These are phyloP conservation scores for Galeopterus variegatus DNA, from an alignment of 2,113 vertebrate genomes.

Conservation along the genomic window DNA sequence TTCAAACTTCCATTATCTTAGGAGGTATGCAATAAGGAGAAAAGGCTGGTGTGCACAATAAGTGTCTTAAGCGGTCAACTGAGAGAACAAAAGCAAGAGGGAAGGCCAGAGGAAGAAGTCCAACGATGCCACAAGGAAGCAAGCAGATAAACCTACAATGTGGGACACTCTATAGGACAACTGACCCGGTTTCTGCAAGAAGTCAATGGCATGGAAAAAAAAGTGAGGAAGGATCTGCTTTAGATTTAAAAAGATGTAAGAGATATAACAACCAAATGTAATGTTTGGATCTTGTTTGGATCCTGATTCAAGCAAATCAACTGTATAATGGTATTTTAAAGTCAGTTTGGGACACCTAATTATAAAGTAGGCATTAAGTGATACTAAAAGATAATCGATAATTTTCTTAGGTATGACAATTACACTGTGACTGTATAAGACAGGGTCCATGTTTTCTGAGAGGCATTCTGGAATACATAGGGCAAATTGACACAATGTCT, in stretches of 20 bases:
- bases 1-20: not conserved
- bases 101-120: slow-evolving; percentile 33
- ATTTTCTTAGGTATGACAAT: not conserved
- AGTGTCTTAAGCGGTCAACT: not conserved
- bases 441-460: not conserved
- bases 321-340: not conserved
- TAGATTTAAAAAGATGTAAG: not conserved
- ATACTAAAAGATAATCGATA: not conserved
- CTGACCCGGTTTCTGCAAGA: not conserved
- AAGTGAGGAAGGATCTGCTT: not conserved
- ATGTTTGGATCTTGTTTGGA: not conserved
- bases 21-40: slow-evolving; percentile 19
- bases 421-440: not conserved
- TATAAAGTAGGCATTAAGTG: not conserved
- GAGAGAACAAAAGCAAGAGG: slow-evolving; percentile 65
- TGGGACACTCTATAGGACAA: not conserved
- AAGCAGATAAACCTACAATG: slow-evolving; percentile 24
- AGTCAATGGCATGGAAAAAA: not conserved
- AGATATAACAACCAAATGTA: not conserved
- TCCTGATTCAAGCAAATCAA: not conserved
- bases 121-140: slow-evolving; percentile 6
- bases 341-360: not conserved
- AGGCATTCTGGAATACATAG: not conserved
- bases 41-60: not conserved
- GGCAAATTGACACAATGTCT: not conserved